These are phyloP conservation scores for Caenorhabditis drosophilae DNA, from an alignment of 2,888 invertebrate genomes.

Conservation along the genomic window DNA sequence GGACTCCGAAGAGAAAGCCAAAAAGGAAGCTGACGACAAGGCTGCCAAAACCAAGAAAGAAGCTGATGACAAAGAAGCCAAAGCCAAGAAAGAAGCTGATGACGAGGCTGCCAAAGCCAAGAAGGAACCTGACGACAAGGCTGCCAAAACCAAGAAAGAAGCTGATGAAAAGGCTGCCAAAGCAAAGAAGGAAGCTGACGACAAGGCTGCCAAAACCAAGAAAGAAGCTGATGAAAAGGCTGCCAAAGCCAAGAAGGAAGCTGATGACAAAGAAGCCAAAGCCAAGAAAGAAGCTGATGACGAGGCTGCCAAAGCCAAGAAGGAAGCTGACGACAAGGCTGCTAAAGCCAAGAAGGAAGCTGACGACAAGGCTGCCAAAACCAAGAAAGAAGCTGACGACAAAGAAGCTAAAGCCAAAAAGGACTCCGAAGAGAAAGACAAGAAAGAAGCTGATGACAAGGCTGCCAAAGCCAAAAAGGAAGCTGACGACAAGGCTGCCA, in stretches of 20 bases:
- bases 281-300: slow-evolving; percentile 5
- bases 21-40: slow-evolving; percentile 7
- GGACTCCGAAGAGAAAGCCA: slow-evolving; percentile 15
- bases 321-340: slow-evolving; percentile 3
- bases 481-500: slow-evolving; percentile 7
- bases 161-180: background rate
- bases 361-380: slow-evolving; percentile 3
- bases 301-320: slow-evolving; percentile 12
- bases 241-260: slow-evolving; percentile 5
- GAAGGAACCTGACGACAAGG: slow-evolving; percentile 12
- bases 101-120: slow-evolving; percentile 1
- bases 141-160: slow-evolving; percentile 6
- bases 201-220: slow-evolving; percentile 2
- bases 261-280: slow-evolving; percentile 5
- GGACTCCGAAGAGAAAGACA: slow-evolving; percentile 5
- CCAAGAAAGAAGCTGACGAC: slow-evolving; percentile 6
- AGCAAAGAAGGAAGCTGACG: slow-evolving; percentile 6
- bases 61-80: slow-evolving; percentile 13
- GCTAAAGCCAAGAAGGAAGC: slow-evolving; percentile 8
- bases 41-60: slow-evolving; percentile 8
- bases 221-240: slow-evolving; percentile 11
- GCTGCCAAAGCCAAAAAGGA: slow-evolving; percentile 6
- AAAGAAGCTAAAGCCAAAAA: slow-evolving; percentile 8
- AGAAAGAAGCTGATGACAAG: slow-evolving; percentile 7
- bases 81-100: slow-evolving; percentile 6